Evolutionary conservation across 2,797 vertebrate species (phyloP).

Genomic region (Chaetophractus vellerosus): DNA sequence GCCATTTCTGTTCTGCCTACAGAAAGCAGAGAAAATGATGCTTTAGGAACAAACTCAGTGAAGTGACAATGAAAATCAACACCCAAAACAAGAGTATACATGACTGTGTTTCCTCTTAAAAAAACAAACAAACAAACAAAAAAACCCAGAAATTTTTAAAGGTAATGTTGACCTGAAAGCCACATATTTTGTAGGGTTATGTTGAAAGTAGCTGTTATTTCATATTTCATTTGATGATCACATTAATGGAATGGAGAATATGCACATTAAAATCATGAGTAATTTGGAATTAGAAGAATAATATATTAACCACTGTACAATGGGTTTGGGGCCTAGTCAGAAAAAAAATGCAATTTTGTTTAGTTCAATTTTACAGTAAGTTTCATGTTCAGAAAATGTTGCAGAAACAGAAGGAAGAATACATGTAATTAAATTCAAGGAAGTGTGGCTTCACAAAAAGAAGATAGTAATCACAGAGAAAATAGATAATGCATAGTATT

Average conservation of each 20-base stretch:
- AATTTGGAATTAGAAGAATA: conserved; percentile 35
- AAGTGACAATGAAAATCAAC: neutral
- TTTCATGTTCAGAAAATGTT: conserved; percentile 40
- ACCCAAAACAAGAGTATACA: neutral
- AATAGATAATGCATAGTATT: neutral
- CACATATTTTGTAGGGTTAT: neutral
- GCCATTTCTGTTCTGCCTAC: neutral
- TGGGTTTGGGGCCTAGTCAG: neutral
- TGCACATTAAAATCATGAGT: neutral
- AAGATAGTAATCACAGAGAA: neutral
- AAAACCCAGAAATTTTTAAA: neutral
- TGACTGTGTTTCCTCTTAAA: too few species aligned
- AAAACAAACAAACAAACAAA: too few species aligned
- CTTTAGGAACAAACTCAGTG: neutral
- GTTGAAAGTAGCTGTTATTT: conserved; percentile 21
- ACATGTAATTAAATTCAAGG: conserved; percentile 22
- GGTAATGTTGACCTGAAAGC: neutral
- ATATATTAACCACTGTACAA: neutral
- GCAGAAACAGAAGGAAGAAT: neutral
- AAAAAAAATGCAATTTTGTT: conserved; percentile 55
- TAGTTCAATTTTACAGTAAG: conserved; percentile 24
- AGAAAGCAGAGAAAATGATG: neutral
- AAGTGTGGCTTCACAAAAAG: conserved; percentile 10
- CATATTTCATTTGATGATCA: conserved; percentile 25
- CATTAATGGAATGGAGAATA: neutral